Percentiles rank a stretch among this genome's conserved stretches.
phyloP scores from a whole-genome alignment of 2,888 invertebrate genomes.

The Pomacea canaliculata region DNA sequence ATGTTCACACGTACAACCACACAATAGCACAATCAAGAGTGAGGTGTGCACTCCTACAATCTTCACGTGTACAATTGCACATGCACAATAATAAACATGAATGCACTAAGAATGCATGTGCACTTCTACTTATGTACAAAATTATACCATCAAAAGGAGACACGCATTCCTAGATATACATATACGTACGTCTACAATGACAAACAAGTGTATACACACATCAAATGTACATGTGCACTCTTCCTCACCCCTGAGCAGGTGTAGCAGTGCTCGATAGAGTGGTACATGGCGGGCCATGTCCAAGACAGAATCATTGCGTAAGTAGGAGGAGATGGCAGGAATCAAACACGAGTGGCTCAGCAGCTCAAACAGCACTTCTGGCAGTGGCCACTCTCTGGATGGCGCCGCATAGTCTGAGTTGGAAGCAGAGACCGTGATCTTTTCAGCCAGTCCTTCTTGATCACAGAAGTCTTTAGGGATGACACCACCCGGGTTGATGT shows the following conservation, averaged over 20 bases:
- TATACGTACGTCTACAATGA: no score
- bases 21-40: no score
- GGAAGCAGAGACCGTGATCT: constrained; percentile 7
- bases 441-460: constrained; percentile 1
- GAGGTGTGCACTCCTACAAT: no score
- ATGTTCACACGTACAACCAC: no score
- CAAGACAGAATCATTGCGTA: constrained; percentile 94
- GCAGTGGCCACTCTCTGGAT: constrained; percentile 42
- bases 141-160: no score
- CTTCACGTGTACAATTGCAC: no score
- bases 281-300: constrained; percentile 98
- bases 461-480: constrained; percentile 52
- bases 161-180: no score
- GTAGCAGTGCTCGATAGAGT: constrained; percentile 86
- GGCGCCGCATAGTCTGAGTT: constrained; percentile 34
- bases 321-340: constrained; percentile 89
- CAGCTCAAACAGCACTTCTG: constrained; percentile 80
- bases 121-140: no score
- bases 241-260: constrained; percentile 79
- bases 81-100: no score
- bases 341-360: constrained; percentile 86
- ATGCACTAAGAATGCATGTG: no score
- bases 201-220: no score
- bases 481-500: constrained; percentile 79
- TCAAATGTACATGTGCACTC: neutral